phyloP scores from a whole-genome alignment of 2,888 invertebrate species.

The Drosophila tanythrix region DNA sequence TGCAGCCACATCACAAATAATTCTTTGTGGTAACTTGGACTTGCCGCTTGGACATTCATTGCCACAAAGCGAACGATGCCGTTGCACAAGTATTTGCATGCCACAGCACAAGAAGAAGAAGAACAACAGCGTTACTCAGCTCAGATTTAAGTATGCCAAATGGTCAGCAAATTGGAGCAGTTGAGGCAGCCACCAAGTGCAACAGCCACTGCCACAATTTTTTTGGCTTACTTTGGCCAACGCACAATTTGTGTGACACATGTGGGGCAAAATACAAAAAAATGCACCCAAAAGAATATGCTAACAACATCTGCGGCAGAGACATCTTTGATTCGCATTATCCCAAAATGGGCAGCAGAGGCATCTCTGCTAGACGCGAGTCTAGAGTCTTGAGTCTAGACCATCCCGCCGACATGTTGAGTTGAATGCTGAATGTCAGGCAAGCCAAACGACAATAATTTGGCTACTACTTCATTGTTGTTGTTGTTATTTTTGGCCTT shows the following conservation, averaged over 20 bases:
- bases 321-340: slow-evolving; percentile 41
- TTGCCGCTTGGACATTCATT: slow-evolving; percentile 43
- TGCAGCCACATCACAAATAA: slow-evolving; percentile 47
- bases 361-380: background rate
- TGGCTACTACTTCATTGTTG: slow-evolving; percentile 10
- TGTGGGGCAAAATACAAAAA: slow-evolving; percentile 65
- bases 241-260: slow-evolving; percentile 71
- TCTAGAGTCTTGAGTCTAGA: slow-evolving; percentile 1
- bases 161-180: slow-evolving; percentile 75
- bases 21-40: slow-evolving; percentile 32
- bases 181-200: slow-evolving; percentile 10
- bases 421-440: slow-evolving; percentile 11
- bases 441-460: background rate
- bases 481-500: slow-evolving; percentile 12
- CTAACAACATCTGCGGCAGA: slow-evolving; percentile 20
- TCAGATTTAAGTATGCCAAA: slow-evolving; percentile 67
- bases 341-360: slow-evolving; percentile 19
- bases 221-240: slow-evolving; percentile 32
- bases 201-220: slow-evolving; percentile 18
- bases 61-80: slow-evolving; percentile 42
- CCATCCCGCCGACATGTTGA: slow-evolving; percentile 15
- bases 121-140: background rate
- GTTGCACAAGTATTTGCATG: slow-evolving; percentile 73
- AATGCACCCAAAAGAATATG: slow-evolving; percentile 41
- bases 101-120: slow-evolving; percentile 38